phyloP scores from a whole-genome alignment of 2,797 vertebrate genomes.

The Petrocephalus sullivani region DNA sequence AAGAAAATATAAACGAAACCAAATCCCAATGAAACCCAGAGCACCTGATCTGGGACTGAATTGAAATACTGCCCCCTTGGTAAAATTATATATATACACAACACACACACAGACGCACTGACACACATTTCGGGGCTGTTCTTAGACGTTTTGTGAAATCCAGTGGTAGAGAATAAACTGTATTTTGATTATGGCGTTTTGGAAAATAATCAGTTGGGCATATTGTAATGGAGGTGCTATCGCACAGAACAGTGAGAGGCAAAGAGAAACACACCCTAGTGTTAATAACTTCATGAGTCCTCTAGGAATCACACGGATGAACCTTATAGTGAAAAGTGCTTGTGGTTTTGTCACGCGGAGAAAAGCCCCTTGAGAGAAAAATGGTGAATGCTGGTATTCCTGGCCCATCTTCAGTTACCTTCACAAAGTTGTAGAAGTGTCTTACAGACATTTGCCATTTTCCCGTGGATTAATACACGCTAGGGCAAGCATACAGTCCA shows the following conservation, averaged over 20 bases:
- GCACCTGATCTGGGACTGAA: not conserved
- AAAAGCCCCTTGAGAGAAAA: slow-evolving; percentile 44
- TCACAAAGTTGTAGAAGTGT: not conserved
- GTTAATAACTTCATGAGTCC: not conserved
- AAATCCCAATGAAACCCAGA: not conserved
- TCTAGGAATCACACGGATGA: slow-evolving; percentile 39
- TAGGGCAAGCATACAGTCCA: not conserved
- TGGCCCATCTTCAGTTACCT: not conserved
- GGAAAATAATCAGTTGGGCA: not conserved
- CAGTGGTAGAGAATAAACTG: not conserved
- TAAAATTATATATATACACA: not conserved
- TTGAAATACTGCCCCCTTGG: not conserved
- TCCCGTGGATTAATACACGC: not conserved
- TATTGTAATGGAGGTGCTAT: not conserved
- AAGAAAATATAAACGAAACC: not conserved
- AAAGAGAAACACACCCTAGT: not conserved
- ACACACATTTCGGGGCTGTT: not conserved
- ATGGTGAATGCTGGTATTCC: not conserved
- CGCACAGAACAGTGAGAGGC: not conserved
- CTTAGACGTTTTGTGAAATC: not conserved
- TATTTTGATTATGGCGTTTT: not conserved
- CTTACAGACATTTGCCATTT: not conserved
- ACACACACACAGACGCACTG: not conserved
- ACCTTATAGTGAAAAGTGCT: slow-evolving; percentile 25
- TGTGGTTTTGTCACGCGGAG: slow-evolving; percentile 29